A percentile compares a stretch with the other conserved stretches of the same genome.
Evolutionary conservation across 2,113 vertebrate genomes (phyloP).

Genomic region (Triplophysa tibetana): DNA sequence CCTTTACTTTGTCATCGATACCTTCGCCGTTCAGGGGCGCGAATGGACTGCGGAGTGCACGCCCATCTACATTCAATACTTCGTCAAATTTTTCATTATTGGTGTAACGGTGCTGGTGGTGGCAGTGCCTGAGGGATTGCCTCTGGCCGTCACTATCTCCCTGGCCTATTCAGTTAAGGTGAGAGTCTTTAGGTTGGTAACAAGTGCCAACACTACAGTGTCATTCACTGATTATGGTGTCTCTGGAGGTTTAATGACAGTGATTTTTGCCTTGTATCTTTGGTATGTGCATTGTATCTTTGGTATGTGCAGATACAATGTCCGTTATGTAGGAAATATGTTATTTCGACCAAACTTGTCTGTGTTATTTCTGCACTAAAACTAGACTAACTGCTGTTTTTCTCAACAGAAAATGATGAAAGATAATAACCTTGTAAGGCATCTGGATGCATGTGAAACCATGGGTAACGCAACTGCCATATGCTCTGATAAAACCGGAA

Average conservation of each 20-base stretch:
- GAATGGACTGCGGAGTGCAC: slow-evolving; percentile 87
- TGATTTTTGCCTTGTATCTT: background rate
- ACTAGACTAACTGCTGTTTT: slow-evolving; percentile 20
- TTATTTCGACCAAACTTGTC: background rate
- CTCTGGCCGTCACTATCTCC: slow-evolving; percentile 93
- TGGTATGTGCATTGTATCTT: background rate
- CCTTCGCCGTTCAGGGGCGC: slow-evolving; percentile 79
- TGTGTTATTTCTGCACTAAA: background rate
- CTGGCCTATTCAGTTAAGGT: slow-evolving; percentile 97
- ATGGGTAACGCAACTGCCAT: slow-evolving; percentile 98
- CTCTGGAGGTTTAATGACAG: background rate
- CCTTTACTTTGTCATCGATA: slow-evolving; percentile 92
- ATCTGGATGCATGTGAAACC: slow-evolving; percentile 95
- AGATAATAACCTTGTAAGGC: slow-evolving; percentile 95
- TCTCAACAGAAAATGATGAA: slow-evolving; percentile 97
- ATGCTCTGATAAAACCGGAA: slow-evolving; percentile 97
- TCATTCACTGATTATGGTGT: background rate
- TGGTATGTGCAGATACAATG: background rate
- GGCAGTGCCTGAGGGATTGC: slow-evolving; percentile 94
- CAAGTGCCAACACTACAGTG: background rate
- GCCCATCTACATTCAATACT: slow-evolving; percentile 95
- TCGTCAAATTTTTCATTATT: slow-evolving; percentile 99
- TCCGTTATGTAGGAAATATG: too few species aligned
- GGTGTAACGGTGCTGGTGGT: slow-evolving; percentile 95
- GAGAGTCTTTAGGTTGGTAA: slow-evolving; percentile 43